Percentiles rank a stretch among this genome's conserved stretches.
phyloP scores from a whole-genome alignment of 92 coral and sea anemone genomes.

The Ricordea florida region DNA sequence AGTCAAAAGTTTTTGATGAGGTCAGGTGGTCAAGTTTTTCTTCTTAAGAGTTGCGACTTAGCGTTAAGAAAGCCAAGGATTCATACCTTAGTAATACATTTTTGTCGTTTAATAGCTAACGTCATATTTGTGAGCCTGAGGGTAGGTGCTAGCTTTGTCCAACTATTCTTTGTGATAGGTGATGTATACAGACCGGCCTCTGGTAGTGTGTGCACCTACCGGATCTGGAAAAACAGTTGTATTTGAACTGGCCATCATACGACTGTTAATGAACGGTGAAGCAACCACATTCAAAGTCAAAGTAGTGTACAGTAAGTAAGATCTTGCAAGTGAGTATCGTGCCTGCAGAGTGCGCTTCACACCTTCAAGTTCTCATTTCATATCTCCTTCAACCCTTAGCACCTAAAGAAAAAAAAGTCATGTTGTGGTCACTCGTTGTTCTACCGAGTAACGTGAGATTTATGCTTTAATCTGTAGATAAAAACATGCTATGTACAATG shows the following conservation, averaged over 20 bases:
- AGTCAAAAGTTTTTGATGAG: conserved; percentile 96
- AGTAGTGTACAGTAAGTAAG: conserved; percentile 91
- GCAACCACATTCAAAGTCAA: conserved; percentile 46
- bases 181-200: conserved; percentile 92
- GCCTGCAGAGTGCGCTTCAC: too few species aligned
- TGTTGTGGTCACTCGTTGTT: too few species aligned
- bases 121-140: too few species aligned
- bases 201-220: conserved; percentile 97
- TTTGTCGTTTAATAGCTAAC: too few species aligned
- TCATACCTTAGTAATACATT: too few species aligned
- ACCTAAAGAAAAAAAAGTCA: too few species aligned
- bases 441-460: not conserved
- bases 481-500: not conserved
- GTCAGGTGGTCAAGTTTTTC: conserved; percentile 17
- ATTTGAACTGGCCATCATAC: conserved; percentile 94
- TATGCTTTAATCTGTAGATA: too few species aligned
- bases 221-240: conserved; percentile 98
- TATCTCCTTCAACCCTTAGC: too few species aligned
- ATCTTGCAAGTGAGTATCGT: not conserved
- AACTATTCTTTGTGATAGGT: conserved; percentile 49
- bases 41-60: not conserved
- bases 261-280: conserved; percentile 79
- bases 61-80: not conserved
- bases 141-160: not conserved
- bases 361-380: too few species aligned